Conservation (phyloP, 2,888 invertebrate genomes). For the Neuroscelio doddi region DNA sequence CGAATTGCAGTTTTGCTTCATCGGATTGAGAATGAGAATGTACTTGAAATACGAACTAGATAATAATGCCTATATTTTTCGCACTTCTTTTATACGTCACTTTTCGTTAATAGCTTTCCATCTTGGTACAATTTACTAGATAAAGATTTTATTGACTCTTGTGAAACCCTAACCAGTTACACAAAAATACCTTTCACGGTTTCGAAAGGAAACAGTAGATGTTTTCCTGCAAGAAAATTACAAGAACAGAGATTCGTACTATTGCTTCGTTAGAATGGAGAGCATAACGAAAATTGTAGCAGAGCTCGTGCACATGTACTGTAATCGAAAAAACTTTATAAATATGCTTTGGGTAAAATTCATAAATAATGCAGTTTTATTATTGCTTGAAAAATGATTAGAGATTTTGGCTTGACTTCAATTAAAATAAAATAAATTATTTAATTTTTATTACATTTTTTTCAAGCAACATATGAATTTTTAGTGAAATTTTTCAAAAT, state of each 20-base stretch:
- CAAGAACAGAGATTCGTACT: constrained; percentile 20
- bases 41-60: not conserved
- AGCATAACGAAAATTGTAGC: not conserved
- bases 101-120: constrained; percentile 30
- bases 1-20: not conserved
- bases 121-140: constrained; percentile 25
- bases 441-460: no score
- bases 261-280: constrained; percentile 19
- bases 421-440: no score
- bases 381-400: no score
- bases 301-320: no score
- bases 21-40: constrained; percentile 4
- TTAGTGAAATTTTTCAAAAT: no score
- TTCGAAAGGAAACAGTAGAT: constrained; percentile 34
- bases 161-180: constrained; percentile 32
- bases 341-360: no score
- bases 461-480: no score
- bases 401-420: no score
- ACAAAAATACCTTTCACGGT: constrained; percentile 34
- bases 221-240: constrained; percentile 31
- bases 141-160: constrained; percentile 37
- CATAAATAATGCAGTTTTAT: no score
- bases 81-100: constrained; percentile 13
- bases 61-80: constrained; percentile 16
- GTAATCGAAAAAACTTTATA: no score